Base-by-base conservation (phyloP, 2,888 invertebrate genomes). In the Calephelis perditalis region DNA sequence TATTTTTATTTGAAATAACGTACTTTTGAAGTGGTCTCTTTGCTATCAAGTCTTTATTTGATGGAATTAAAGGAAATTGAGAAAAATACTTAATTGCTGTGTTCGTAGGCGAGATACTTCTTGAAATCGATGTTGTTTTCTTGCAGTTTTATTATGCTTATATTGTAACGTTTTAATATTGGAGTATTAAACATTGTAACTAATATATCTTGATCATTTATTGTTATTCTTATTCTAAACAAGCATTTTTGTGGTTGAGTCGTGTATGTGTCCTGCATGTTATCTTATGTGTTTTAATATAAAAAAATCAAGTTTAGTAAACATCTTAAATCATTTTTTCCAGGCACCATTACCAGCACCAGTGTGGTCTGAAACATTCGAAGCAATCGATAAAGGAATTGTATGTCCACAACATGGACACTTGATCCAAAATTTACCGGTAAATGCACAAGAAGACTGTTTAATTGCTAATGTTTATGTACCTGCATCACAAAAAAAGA, bases 321-420 rank as follows among this genome's bases (percentile, higher is more conserved):
- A 35, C 1, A 40, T 40, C 40, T 12, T 57, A 40, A 43, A 11
- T 57, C 12, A 63, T 5, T 67, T 70, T 11, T 59, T 26, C 26
- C 26, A 72, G 79, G 77, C 75, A 35, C 78, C 80, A 1, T 66
- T 74, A 4, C 75, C 77, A 26, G 69, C 76, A 4, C 73, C 74
- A 1, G 58, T 57, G 45, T 78, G 77, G 73, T 56, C 63, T 4
- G 60, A 69, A 7, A 64, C 74, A 4, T 70, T 75, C 12, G 70
- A 75, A 62, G 78, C 77, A 49, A 44, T 26, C 26, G 26, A 26
- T 26, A 26, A 26, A 26, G 26, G 26, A 1, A 26, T 26, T 26
- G 26, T 26, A 46, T 78, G 77, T 57, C 77, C 76, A 5, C 76
- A 77, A 62, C 40, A 62, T 6, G 8, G 5, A 1, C n/a, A 57